Evolutionary conservation across 2,113 vertebrate species (phyloP).

Genomic region (Prinia subflava): DNA sequence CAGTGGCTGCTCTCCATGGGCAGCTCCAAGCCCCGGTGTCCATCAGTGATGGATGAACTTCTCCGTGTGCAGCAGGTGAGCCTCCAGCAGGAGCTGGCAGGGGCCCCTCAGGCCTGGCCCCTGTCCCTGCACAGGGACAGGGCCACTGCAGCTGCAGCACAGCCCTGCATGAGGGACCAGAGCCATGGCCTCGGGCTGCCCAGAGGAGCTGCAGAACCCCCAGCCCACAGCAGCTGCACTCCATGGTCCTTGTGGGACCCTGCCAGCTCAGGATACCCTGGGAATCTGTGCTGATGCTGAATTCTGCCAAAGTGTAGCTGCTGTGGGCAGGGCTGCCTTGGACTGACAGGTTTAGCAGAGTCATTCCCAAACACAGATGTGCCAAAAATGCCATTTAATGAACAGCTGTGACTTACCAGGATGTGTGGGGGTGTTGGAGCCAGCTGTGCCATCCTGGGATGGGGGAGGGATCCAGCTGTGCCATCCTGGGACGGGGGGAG

Average conservation of each 20-base stretch:
- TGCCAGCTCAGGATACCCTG: background rate
- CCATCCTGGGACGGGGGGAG: background rate
- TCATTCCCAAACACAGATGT: background rate
- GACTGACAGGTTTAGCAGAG: background rate
- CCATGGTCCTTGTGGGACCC: background rate
- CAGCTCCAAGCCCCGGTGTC: fast-evolving
- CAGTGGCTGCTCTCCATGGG: background rate
- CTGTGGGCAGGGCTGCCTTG: background rate
- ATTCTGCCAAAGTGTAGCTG: background rate
- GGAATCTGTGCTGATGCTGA: background rate
- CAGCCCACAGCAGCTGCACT: background rate
- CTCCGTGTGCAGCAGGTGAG: background rate
- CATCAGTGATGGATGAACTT: background rate
- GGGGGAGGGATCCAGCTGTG: background rate
- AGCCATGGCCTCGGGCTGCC: fast-evolving
- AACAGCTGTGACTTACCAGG: background rate
- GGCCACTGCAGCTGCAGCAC: background rate
- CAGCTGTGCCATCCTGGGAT: background rate
- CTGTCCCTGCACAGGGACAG: background rate
- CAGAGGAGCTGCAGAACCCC: background rate
- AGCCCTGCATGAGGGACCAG: background rate
- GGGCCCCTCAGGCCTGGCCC: background rate
- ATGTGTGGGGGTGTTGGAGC: background rate
- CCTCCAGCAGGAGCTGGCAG: background rate
- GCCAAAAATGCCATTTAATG: background rate